phyloP scores from a whole-genome alignment of 2,113 vertebrate genomes.

The Lamprotornis superbus region DNA sequence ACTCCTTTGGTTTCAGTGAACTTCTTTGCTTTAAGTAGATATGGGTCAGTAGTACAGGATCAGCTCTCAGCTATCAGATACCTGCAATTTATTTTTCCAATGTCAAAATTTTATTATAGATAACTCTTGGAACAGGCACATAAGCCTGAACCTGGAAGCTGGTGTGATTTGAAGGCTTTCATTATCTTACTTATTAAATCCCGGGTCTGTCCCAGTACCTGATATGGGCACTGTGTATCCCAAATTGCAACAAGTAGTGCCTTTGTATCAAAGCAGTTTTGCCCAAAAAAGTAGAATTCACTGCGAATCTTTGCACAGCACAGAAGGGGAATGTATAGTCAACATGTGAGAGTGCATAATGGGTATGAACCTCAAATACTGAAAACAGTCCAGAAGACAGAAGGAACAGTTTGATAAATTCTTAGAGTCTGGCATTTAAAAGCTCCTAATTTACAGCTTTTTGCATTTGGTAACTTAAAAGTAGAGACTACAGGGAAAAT shows the following conservation, averaged over 20 bases:
- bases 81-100: background rate
- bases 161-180: background rate
- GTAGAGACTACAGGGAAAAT: background rate
- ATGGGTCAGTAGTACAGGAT: background rate
- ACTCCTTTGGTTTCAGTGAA: background rate
- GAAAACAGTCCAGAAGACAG: background rate
- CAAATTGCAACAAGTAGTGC: fast-evolving
- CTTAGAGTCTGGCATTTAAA: background rate
- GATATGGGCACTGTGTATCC: background rate
- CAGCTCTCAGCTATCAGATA: background rate
- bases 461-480: background rate
- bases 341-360: background rate
- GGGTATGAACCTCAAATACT: background rate
- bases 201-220: background rate
- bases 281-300: background rate
- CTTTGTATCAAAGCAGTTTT: background rate
- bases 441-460: background rate
- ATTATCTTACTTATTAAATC: background rate
- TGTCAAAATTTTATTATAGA: background rate
- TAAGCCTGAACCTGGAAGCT: background rate
- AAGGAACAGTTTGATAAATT: background rate
- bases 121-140: background rate
- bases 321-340: background rate
- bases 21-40: background rate
- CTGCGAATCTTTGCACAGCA: background rate